Conservation (phyloP, 2,113 vertebrate genomes). For the Microcebus tavaratra region DNA sequence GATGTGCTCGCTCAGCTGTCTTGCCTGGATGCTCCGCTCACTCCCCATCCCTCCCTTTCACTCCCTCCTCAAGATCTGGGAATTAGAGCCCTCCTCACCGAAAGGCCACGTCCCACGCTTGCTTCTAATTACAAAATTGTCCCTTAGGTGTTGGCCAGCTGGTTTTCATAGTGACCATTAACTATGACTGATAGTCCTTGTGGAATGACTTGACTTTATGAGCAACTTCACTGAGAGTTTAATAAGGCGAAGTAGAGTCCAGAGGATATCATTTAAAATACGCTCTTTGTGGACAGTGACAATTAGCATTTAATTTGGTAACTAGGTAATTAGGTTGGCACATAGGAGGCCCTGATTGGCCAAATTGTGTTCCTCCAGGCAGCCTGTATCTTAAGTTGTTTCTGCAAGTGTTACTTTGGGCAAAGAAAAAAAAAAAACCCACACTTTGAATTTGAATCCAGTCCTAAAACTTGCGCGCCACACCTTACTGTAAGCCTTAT, state of each 20-base stretch:
- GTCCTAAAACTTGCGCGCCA: background rate
- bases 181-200: background rate
- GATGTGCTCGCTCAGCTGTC: too few relatives aligned
- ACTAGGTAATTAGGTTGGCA: conserved; percentile 28
- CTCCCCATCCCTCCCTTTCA: background rate
- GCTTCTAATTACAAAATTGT: background rate
- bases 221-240: background rate
- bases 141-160: background rate
- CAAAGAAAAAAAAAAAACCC: background rate
- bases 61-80: background rate
- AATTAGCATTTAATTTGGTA: conserved; percentile 19
- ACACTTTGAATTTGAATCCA: background rate
- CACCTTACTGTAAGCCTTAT: background rate
- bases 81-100: background rate
- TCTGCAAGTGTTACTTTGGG: background rate
- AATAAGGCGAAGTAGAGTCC: background rate
- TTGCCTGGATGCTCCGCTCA: background rate
- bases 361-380: background rate
- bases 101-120: background rate
- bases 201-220: background rate
- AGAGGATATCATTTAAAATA: background rate
- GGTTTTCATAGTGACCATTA: conserved; percentile 13
- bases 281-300: background rate
- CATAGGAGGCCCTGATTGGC: background rate
- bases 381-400: background rate